Evolutionary conservation across 2,888 invertebrate genomes (phyloP).

Genomic region (Lasius platythorax): DNA sequence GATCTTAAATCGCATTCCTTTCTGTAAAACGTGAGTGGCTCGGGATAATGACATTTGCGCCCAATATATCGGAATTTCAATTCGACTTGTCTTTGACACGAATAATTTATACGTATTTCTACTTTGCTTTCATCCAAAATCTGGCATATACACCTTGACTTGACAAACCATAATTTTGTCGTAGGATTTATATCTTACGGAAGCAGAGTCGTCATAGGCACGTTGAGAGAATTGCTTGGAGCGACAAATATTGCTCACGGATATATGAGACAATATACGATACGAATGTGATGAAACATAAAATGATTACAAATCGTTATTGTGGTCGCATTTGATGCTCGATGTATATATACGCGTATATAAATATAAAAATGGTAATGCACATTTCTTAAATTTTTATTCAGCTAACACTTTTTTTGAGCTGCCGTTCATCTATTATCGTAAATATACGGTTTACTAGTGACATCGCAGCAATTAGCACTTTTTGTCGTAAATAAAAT

Average conservation of each 20-base stretch:
- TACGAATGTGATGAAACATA: not conserved
- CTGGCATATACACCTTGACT: not conserved
- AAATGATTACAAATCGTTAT: not conserved
- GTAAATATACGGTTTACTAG: not conserved
- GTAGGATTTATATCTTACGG: constrained; percentile 79
- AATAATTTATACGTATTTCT: constrained; percentile 10
- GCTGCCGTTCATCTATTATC: not conserved
- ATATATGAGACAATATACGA: not conserved
- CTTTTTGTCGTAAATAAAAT: not conserved
- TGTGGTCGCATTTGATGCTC: not conserved
- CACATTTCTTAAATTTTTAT: not conserved
- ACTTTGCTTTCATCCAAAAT: constrained; percentile 2
- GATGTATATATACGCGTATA: not conserved
- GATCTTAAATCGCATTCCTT: not conserved
- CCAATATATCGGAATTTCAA: not conserved
- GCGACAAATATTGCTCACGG: not conserved
- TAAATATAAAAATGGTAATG: not conserved
- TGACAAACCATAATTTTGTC: not conserved
- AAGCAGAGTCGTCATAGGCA: constrained; percentile 75
- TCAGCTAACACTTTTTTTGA: not conserved
- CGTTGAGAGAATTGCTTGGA: constrained; percentile 2
- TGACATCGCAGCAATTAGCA: not conserved
- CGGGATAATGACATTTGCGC: constrained; percentile 55
- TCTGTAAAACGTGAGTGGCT: constrained; percentile 59
- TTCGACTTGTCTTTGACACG: not conserved